A percentile compares a stretch with the other conserved stretches of the same genome.
Evolutionary conservation across 2,888 invertebrate species (phyloP).

Genomic region (Cheilosia variabilis): DNA sequence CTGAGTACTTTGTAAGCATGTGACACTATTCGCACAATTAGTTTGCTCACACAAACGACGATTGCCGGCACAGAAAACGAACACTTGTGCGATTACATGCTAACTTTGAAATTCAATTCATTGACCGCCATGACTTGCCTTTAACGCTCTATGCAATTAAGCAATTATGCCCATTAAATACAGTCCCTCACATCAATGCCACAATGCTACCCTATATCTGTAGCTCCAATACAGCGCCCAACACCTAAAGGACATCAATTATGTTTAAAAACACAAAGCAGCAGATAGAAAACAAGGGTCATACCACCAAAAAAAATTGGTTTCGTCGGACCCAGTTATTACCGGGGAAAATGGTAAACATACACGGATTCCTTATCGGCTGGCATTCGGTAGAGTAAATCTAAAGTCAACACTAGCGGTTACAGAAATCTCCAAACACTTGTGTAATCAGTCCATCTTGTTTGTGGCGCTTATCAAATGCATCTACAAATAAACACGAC

Average conservation of each 20-base stretch:
- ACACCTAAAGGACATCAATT: slow-evolving; percentile 52
- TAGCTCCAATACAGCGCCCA: neutral
- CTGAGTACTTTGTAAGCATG: neutral
- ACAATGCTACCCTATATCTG: slow-evolving; percentile 12
- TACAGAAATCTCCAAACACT: slow-evolving; percentile 53
- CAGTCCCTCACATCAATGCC: slow-evolving; percentile 9
- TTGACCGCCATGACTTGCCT: slow-evolving; percentile 49
- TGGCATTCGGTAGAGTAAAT: slow-evolving; percentile 18
- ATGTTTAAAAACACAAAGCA: slow-evolving; percentile 19
- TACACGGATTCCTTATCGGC: slow-evolving; percentile 19
- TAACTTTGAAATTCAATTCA: neutral
- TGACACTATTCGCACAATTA: slow-evolving; percentile 36
- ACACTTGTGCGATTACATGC: slow-evolving; percentile 51
- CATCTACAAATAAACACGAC: slow-evolving; percentile 69
- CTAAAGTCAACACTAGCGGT: slow-evolving; percentile 4
- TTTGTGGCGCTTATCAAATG: slow-evolving; percentile 70
- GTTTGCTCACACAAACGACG: neutral
- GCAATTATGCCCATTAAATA: slow-evolving; percentile 47
- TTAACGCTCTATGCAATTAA: slow-evolving; percentile 45
- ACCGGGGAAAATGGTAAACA: slow-evolving; percentile 42
- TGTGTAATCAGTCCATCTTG: slow-evolving; percentile 65
- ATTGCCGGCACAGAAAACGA: slow-evolving; percentile 21
- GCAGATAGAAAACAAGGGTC: slow-evolving; percentile 44
- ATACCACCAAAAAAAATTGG: slow-evolving; percentile 28
- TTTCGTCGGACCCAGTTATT: slow-evolving; percentile 5